Percentiles rank a stretch among this genome's conserved stretches.
Conservation (phyloP, 2,888 invertebrate genomes). For the Idaea aversata region DNA sequence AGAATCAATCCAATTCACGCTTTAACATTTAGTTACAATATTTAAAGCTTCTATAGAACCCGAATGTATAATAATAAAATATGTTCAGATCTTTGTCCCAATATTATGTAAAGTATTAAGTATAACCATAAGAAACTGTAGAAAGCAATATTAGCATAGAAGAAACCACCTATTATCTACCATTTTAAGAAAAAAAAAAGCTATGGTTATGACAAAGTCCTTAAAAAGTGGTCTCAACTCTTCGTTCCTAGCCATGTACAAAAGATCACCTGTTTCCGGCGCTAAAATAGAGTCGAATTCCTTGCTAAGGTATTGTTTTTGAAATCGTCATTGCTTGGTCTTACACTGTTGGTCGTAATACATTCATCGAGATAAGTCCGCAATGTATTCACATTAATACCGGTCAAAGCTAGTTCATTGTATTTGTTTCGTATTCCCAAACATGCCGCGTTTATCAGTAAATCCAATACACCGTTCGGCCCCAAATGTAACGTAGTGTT, state of each 20-base stretch:
- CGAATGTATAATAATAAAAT: too few species aligned
- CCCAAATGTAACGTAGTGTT: conserved; percentile 87
- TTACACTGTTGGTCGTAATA: conserved; percentile 82
- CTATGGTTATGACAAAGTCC: conserved; percentile 90
- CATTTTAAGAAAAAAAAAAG: conserved; percentile 90
- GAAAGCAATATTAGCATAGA: conserved; percentile 86
- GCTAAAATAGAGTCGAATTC: conserved; percentile 66
- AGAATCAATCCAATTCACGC: conserved; percentile 81
- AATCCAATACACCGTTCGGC: conserved; percentile 82
- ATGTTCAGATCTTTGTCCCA: conserved; percentile 82
- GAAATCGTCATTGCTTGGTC: too few species aligned
- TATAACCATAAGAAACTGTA: conserved; percentile 85
- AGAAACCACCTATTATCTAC: conserved; percentile 87
- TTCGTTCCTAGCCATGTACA: conserved; percentile 85
- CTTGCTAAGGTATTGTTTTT: too few species aligned
- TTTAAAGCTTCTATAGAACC: too few species aligned
- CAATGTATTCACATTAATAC: conserved; percentile 85
- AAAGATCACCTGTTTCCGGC: conserved; percentile 87
- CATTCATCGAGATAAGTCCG: conserved; percentile 88
- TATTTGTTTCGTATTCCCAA: conserved; percentile 84
- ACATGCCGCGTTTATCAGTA: conserved; percentile 86
- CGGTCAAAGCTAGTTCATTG: conserved; percentile 84
- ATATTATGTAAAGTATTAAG: conserved; percentile 84
- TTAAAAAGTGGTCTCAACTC: conserved; percentile 85
- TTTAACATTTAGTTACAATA: conserved; percentile 70